Percentiles rank a stretch among this genome's conserved stretches.
phyloP scores from a whole-genome alignment of 1,140 invertebrate species.

The Pseudomyrmex pallidus region DNA sequence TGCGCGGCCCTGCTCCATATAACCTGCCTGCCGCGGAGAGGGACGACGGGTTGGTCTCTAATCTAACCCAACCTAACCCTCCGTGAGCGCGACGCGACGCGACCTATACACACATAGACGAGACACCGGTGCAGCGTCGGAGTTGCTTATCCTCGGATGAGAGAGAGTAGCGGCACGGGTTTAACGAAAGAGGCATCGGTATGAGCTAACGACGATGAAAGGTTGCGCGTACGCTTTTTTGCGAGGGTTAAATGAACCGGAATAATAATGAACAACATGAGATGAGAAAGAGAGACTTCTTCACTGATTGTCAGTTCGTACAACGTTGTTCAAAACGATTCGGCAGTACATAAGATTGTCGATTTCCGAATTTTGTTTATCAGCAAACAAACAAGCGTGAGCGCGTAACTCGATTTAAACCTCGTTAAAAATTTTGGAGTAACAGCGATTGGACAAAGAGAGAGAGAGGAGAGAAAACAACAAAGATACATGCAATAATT shows the following conservation, averaged over 20 bases:
- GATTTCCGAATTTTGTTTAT: no score
- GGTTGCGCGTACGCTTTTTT: no score
- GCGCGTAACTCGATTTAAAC: no score
- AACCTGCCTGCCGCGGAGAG: constrained; percentile 55
- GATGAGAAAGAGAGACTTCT: no score
- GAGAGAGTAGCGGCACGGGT: neutral
- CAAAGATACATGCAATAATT: no score
- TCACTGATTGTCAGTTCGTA: no score
- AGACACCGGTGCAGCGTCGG: neutral
- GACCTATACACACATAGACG: constrained; percentile 1
- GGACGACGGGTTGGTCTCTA: constrained; percentile 59
- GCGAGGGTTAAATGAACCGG: neutral
- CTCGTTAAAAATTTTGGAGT: no score
- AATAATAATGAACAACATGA: neutral
- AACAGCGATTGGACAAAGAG: neutral
- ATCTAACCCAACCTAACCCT: constrained; percentile 33
- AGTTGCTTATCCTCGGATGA: constrained; percentile 23
- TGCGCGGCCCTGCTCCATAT: constrained; percentile 74
- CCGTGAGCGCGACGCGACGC: neutral
- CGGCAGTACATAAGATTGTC: no score
- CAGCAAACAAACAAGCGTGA: no score
- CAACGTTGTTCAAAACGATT: no score
- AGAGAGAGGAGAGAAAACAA: neutral
- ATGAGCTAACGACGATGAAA: neutral
- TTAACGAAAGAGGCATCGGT: neutral